A percentile compares a stretch with the other conserved stretches of the same genome.
Evolutionary conservation across 2,797 vertebrate species (phyloP).

Genomic region (Eulemur mongoz): DNA sequence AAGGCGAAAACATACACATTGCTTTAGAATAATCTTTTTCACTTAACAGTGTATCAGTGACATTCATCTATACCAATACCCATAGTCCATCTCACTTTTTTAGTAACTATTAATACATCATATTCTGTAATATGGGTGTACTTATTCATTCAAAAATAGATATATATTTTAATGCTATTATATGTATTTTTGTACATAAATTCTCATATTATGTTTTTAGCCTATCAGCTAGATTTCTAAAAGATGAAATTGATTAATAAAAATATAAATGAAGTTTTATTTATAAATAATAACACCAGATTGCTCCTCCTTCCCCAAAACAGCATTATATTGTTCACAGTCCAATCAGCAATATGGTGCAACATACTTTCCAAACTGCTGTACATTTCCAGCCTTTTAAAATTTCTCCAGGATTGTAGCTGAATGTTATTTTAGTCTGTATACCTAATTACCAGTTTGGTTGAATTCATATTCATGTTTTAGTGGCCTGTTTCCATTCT

Average conservation of each 20-base stretch:
- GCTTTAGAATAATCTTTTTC: background rate
- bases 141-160: background rate
- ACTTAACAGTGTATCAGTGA: background rate
- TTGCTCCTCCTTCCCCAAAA: background rate
- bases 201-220: background rate
- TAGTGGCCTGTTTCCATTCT: background rate
- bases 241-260: background rate
- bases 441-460: background rate
- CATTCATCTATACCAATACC: background rate
- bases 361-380: background rate
- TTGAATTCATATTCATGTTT: background rate
- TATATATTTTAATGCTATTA: background rate
- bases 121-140: background rate
- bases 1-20: background rate
- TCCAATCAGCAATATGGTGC: background rate
- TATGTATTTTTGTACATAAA: background rate
- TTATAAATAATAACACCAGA: background rate
- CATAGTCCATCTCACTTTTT: background rate
- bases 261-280: background rate
- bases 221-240: background rate
- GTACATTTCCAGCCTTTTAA: background rate
- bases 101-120: background rate
- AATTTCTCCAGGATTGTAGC: background rate
- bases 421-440: background rate
- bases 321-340: background rate